Conservation (phyloP, 1,140 invertebrate species). For the Scaptomyza hsui region DNA sequence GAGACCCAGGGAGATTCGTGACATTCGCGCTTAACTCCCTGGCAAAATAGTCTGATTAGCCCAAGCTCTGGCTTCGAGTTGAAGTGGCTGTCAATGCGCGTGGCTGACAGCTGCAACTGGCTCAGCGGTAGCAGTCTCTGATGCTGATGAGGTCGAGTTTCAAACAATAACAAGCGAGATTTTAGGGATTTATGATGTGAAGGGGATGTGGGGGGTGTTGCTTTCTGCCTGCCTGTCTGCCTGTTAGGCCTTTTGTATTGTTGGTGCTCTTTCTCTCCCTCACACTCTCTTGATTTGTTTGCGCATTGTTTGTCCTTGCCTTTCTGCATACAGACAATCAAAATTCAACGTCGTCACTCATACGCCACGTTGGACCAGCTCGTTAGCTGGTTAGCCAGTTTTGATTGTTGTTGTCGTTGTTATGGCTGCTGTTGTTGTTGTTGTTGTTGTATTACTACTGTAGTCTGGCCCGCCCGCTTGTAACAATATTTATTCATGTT, state of each 20-base stretch:
- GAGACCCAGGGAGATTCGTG: constrained; percentile 30
- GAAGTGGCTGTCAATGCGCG: constrained; percentile 48
- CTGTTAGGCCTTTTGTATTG: constrained; percentile 63
- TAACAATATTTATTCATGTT: constrained; percentile 84
- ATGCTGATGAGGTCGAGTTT: constrained; percentile 72
- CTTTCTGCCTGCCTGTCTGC: constrained; percentile 1
- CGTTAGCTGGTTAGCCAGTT: constrained; percentile 69
- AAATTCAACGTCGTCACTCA: constrained; percentile 61
- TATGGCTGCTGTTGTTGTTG: background rate
- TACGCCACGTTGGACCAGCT: constrained; percentile 74
- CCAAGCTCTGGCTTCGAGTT: constrained; percentile 40
- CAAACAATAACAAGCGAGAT: constrained; percentile 77
- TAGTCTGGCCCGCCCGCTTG: constrained; percentile 56
- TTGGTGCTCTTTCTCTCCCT: constrained; percentile 19
- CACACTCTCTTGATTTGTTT: constrained; percentile 61
- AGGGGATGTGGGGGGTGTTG: background rate
- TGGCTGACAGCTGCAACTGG: no score
- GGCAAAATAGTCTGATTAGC: constrained; percentile 71
- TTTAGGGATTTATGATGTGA: constrained; percentile 79
- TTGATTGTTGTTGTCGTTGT: constrained; percentile 17
- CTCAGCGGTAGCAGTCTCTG: constrained; percentile 37
- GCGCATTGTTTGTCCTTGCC: constrained; percentile 62
- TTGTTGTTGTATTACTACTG: constrained; percentile 34
- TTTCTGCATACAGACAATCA: constrained; percentile 66
- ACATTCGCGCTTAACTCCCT: constrained; percentile 63